Conservation (phyloP, 2,888 invertebrate species). For the Trissolcus brochymenae region DNA sequence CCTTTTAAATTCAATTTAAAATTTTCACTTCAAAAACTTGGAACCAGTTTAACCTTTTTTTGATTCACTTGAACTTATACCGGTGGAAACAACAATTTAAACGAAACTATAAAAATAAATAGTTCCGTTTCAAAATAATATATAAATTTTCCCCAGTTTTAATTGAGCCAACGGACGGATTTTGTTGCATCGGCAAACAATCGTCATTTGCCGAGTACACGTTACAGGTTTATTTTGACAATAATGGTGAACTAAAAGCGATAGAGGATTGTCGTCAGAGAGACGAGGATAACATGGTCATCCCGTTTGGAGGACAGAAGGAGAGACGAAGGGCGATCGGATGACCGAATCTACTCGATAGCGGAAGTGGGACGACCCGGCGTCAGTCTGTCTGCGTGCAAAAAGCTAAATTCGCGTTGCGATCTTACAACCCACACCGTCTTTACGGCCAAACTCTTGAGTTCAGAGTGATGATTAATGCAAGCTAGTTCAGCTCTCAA, state of each 20-base stretch:
- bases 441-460: neutral
- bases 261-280: constrained; percentile 9
- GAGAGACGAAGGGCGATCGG: constrained; percentile 19
- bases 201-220: constrained; percentile 19
- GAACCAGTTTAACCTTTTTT: too few species aligned
- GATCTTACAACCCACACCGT: constrained; percentile 32
- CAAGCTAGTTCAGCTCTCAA: neutral
- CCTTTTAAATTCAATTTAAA: too few species aligned
- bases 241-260: constrained; percentile 33
- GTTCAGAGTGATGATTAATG: constrained; percentile 16
- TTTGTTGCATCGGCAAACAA: constrained; percentile 31
- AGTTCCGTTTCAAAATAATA: constrained; percentile 1
- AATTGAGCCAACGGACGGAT: constrained; percentile 19
- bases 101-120: too few species aligned
- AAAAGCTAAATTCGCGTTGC: constrained; percentile 60
- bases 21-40: too few species aligned
- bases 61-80: too few species aligned
- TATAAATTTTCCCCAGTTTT: constrained; percentile 22
- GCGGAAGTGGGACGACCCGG: constrained; percentile 64
- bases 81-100: too few species aligned
- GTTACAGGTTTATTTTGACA: constrained; percentile 25
- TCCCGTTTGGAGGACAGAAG: neutral
- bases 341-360: constrained; percentile 56
- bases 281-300: neutral
- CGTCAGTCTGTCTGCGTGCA: constrained; percentile 62